These are phyloP conservation scores for Danio choprae DNA, from an alignment of 2,797 vertebrate species.

Conservation along the genomic window DNA sequence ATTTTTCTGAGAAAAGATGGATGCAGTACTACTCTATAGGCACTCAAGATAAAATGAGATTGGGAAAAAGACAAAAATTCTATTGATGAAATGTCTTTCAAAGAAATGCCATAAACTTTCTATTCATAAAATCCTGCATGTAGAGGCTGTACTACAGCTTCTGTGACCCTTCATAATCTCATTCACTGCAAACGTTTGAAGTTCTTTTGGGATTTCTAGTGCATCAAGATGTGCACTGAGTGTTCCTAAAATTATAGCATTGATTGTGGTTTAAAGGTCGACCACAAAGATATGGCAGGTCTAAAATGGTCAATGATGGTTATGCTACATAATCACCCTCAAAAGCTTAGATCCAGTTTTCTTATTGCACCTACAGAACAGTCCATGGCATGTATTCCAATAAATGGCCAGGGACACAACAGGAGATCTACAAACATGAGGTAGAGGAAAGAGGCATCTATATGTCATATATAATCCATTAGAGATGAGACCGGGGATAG, in stretches of 20 bases:
- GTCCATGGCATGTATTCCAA: background rate
- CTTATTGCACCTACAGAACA: background rate
- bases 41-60: too few species aligned
- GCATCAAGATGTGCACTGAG: background rate
- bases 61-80: too few species aligned
- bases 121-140: too few species aligned
- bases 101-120: too few species aligned
- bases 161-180: too few species aligned
- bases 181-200: too few species aligned
- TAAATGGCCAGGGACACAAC: background rate
- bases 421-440: background rate
- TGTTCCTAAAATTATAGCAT: background rate
- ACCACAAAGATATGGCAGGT: background rate
- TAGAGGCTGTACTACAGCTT: too few species aligned
- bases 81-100: too few species aligned
- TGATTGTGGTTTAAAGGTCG: background rate
- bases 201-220: background rate
- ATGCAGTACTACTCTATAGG: too few species aligned
- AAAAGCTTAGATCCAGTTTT: background rate
- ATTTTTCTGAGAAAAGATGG: too few species aligned
- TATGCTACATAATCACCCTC: background rate
- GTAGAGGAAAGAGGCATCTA: background rate
- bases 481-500: background rate
- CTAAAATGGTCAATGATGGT: background rate
- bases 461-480: background rate